Conservation (phyloP, 1,140 invertebrate genomes). For the Diachasma alloeum region DNA sequence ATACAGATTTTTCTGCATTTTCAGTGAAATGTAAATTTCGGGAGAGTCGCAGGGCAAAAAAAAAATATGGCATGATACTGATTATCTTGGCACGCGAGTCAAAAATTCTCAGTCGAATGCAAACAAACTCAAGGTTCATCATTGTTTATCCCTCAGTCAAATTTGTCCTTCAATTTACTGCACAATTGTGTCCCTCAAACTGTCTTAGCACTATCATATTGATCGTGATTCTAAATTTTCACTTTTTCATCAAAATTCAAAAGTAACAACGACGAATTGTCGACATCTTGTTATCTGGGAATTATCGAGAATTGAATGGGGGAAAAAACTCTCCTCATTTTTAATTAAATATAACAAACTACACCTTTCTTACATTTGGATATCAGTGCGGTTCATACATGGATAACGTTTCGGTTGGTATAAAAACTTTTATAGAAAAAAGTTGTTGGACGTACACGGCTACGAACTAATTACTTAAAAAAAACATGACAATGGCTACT, state of each 20-base stretch:
- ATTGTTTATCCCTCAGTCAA: slow-evolving; percentile 2
- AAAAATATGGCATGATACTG: neutral
- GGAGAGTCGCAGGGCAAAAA: neutral
- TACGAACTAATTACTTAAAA: slow-evolving; percentile 9
- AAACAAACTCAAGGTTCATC: neutral
- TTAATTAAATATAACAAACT: neutral
- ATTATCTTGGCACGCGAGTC: slow-evolving; percentile 22
- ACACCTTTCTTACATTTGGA: neutral
- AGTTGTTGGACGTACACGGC: slow-evolving; percentile 48
- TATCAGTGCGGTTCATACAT: neutral
- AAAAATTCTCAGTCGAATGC: neutral
- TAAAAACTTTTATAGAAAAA: slow-evolving; percentile 57
- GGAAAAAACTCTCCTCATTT: neutral
- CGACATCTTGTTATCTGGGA: neutral
- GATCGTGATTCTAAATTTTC: neutral
- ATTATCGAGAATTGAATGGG: neutral
- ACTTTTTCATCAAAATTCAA: neutral
- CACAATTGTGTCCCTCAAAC: neutral
- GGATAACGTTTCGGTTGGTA: slow-evolving; percentile 48
- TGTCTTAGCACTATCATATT: neutral
- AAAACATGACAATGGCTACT: neutral
- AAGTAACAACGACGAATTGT: neutral
- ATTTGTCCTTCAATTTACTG: neutral
- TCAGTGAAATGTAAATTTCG: neutral
- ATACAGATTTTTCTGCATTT: neutral